These are phyloP conservation scores for Tarsius wallacei DNA, from an alignment of 2,797 vertebrate genomes.

Conservation along the genomic window DNA sequence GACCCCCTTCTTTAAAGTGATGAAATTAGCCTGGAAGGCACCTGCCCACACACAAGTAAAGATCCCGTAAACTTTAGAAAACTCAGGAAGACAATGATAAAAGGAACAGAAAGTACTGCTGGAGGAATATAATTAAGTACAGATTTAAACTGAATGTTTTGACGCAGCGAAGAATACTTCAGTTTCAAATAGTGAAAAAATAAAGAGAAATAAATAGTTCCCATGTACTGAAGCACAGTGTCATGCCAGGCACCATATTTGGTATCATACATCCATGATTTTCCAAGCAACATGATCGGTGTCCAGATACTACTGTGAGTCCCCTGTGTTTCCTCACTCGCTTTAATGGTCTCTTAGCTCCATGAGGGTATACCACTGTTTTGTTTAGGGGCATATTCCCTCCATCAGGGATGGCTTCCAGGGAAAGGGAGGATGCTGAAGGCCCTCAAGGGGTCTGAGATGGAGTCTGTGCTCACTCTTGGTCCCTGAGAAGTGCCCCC, in stretches of 20 bases:
- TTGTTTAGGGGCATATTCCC: background rate
- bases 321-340: background rate
- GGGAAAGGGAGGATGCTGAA: background rate
- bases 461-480: background rate
- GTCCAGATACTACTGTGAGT: background rate
- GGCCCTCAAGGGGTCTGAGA: background rate
- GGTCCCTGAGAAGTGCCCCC: background rate
- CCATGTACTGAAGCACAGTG: background rate
- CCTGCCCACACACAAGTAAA: constrained; percentile 29
- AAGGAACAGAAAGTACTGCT: background rate
- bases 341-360: background rate
- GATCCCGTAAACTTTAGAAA: background rate
- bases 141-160: background rate
- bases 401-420: background rate
- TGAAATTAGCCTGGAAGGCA: background rate
- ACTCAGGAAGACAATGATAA: background rate
- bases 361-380: background rate
- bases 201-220: background rate
- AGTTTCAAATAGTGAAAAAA: constrained; percentile 15
- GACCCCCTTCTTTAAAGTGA: background rate
- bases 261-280: background rate
- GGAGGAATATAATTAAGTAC: background rate
- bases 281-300: background rate
- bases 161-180: background rate
- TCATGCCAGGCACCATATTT: background rate